A percentile compares a stretch with the other conserved stretches of the same genome.
Conservation (phyloP, 2,888 invertebrate species). For the Sinotaia quadrata region DNA sequence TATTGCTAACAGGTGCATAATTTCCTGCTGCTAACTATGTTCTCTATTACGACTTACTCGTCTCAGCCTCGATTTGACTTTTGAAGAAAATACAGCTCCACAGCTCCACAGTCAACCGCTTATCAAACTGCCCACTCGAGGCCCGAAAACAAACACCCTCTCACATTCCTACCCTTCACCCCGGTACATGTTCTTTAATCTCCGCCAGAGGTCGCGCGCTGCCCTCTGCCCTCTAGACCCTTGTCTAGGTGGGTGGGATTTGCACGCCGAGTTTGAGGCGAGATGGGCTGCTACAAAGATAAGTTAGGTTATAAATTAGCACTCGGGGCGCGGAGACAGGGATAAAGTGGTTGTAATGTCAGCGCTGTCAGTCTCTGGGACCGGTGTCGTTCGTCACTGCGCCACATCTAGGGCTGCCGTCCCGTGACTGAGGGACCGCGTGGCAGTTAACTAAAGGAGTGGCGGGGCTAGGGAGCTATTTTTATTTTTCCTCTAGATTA, state of each 20-base stretch:
- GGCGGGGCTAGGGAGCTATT: too few species aligned
- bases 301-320: background rate
- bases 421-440: too few species aligned
- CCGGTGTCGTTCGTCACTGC: too few species aligned
- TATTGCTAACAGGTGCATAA: too few species aligned
- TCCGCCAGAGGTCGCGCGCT: background rate
- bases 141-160: background rate
- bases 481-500: too few species aligned
- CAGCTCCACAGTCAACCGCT: background rate
- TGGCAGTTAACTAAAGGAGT: too few species aligned
- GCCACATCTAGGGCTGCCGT: too few species aligned
- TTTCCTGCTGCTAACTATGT: too few species aligned
- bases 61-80: too few species aligned
- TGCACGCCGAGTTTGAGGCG: background rate
- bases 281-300: background rate
- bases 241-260: conserved; percentile 11
- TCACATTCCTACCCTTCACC: background rate
- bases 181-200: background rate
- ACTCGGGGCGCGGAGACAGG: background rate
- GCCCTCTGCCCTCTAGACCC: background rate
- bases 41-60: too few species aligned
- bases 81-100: background rate
- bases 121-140: conserved; percentile 11
- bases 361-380: background rate
- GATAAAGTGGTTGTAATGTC: background rate